Conservation (phyloP, 1,140 invertebrate genomes). For the Drosophila quadrilineata region DNA sequence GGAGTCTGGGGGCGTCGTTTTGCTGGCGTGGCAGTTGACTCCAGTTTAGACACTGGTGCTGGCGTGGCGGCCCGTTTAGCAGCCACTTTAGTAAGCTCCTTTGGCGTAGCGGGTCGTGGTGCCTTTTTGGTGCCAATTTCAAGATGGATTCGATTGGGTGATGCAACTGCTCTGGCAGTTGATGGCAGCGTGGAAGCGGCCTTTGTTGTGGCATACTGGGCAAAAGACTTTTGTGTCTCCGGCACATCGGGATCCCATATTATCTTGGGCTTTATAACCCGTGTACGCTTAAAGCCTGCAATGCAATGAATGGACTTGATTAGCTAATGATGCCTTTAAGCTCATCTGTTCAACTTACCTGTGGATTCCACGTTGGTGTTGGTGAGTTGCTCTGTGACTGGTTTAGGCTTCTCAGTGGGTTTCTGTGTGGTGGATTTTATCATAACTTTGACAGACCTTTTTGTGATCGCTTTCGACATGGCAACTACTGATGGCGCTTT, state of each 20-base stretch:
- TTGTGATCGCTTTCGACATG: slow-evolving; percentile 8
- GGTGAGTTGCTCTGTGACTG: not conserved
- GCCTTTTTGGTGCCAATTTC: slow-evolving; percentile 21
- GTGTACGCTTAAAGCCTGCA: slow-evolving; percentile 81
- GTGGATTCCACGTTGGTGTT: slow-evolving; percentile 10
- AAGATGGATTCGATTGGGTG: not conserved
- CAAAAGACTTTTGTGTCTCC: slow-evolving; percentile 81
- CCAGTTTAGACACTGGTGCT: not conserved
- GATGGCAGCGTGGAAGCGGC: not conserved
- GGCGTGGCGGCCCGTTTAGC: not conserved
- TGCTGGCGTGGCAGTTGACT: slow-evolving; percentile 16
- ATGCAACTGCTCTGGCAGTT: not conserved
- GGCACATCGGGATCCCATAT: slow-evolving; percentile 87
- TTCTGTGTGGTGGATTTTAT: slow-evolving; percentile 30
- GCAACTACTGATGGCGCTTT: no score
- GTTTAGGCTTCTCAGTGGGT: not conserved
- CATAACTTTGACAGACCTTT: slow-evolving; percentile 38
- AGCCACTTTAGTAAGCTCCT: slow-evolving; percentile 12
- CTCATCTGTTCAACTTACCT: slow-evolving; percentile 11
- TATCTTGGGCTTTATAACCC: slow-evolving; percentile 86
- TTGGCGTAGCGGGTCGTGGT: slow-evolving; percentile 46
- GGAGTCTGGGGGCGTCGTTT: slow-evolving; percentile 67
- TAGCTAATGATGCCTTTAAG: not conserved
- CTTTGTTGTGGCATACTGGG: slow-evolving; percentile 64
- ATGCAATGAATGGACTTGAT: not conserved